Evolutionary conservation across 2,113 vertebrate species (phyloP), one percentile per base, ranked within the genome.

Genomic region (Tauraco erythrolophus): DNA sequence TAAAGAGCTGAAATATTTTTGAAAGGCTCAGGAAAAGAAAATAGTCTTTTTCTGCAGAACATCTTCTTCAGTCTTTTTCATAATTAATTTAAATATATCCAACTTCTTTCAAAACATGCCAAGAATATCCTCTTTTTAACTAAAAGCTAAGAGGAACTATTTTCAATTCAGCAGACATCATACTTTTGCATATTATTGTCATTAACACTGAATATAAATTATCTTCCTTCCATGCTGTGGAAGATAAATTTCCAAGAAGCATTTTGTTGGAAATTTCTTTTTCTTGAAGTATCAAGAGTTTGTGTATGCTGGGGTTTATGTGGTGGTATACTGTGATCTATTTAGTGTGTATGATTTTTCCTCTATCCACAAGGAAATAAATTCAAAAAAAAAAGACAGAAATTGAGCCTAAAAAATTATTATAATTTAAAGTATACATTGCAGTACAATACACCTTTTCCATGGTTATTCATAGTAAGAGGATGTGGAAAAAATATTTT

Each of bases 181-280:
- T 54, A 48, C 37, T 91, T 94, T 78, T 92, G 37, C 69, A 92
- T 84, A 50, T 92, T 70, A 62, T 43, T 93, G 28, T 68, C 54
- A 74, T 88, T 94, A 92, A 68, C 57, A 56, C 56, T 89, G 76
- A 66, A 86, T 75, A 81, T n/a, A 90, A 89, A 88, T 88, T 93
- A 17, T 15, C 10, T 82, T 66, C 6, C 8, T 90, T 86, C 39
- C 30, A 43, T 78, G 12, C 8, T 80, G 37, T 39, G 35, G 25
- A 86, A 84, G 14, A 70, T 9, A 45, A 2, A 3, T 68, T 94
- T 77, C 23, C 21, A 68, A 57, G 43, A 54, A 84, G 4, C 7
- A 27, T 75, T 91, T 85, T 89, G 22, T 35, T 14, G 65, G 33
- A 81, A 85, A 54, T 54, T 12, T 56, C 1, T 72, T 87, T 89